Evolutionary conservation across 2,888 invertebrate genomes (phyloP).

Genomic region (Ischnura elegans): DNA sequence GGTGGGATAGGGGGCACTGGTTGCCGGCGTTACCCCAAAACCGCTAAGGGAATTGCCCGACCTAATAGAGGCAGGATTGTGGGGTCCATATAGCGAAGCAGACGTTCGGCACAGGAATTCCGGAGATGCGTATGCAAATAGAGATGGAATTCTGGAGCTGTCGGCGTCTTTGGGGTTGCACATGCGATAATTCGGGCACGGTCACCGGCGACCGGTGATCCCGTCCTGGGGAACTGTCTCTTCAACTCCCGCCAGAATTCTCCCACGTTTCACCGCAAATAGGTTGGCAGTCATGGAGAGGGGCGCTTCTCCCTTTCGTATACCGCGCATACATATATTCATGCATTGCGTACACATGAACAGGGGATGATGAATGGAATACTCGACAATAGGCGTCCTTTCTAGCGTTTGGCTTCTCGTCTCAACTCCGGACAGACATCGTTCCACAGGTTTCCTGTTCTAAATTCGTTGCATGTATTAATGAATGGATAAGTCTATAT

Average conservation of each 20-base stretch:
- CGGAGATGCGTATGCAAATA: constrained; percentile 10
- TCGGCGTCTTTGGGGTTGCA: neutral
- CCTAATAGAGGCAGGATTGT: neutral
- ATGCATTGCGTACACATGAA: neutral
- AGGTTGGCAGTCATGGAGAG: neutral
- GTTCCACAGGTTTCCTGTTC: no score
- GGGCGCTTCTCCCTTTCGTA: no score
- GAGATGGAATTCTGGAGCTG: neutral
- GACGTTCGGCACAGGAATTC: constrained; percentile 9
- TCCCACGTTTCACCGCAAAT: neutral
- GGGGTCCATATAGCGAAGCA: neutral
- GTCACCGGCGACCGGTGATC: neutral
- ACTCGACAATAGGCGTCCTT: no score
- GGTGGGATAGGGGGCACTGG: no score
- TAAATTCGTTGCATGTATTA: no score
- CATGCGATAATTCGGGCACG: neutral
- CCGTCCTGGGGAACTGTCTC: neutral
- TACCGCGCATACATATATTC: neutral
- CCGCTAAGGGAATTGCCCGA: neutral
- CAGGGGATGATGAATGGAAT: no score
- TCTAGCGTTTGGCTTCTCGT: no score
- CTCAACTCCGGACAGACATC: no score
- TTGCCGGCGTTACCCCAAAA: neutral
- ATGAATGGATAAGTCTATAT: no score
- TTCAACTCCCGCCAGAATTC: neutral